These are phyloP conservation scores for Sebastes hubbsi DNA, from an alignment of 2,797 vertebrate species.

Conservation along the genomic window DNA sequence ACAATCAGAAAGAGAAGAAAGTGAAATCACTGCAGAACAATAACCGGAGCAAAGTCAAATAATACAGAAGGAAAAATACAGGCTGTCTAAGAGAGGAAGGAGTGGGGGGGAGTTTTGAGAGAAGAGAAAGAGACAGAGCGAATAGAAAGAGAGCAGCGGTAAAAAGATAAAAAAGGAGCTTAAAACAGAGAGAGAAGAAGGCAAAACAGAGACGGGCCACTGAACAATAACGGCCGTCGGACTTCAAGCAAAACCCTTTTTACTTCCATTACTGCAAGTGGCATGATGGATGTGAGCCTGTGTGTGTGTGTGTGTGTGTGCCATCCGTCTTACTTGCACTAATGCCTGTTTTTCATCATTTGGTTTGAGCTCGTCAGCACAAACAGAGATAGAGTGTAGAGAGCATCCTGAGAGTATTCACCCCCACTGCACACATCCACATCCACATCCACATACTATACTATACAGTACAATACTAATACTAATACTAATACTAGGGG, in stretches of 20 bases:
- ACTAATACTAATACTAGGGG: no score
- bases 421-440: neutral
- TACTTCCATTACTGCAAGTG: conserved; percentile 35
- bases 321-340: neutral
- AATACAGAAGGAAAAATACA: neutral
- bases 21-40: conserved; percentile 15
- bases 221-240: conserved; percentile 24
- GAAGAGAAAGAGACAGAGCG: neutral
- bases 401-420: neutral
- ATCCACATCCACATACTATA: no score
- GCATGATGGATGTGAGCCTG: conserved; percentile 25
- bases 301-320: neutral
- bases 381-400: neutral
- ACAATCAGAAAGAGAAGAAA: conserved; percentile 16
- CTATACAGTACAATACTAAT: no score
- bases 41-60: conserved; percentile 5
- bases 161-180: neutral
- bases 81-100: neutral
- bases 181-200: neutral
- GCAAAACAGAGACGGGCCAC: conserved; percentile 7
- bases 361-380: neutral
- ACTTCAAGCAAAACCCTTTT: conserved; percentile 20
- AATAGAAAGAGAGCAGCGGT: neutral
- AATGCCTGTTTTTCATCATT: conserved; percentile 1
- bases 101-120: neutral